Conservation (phyloP, 2,113 vertebrate species). For the Argyrosomus japonicus region DNA sequence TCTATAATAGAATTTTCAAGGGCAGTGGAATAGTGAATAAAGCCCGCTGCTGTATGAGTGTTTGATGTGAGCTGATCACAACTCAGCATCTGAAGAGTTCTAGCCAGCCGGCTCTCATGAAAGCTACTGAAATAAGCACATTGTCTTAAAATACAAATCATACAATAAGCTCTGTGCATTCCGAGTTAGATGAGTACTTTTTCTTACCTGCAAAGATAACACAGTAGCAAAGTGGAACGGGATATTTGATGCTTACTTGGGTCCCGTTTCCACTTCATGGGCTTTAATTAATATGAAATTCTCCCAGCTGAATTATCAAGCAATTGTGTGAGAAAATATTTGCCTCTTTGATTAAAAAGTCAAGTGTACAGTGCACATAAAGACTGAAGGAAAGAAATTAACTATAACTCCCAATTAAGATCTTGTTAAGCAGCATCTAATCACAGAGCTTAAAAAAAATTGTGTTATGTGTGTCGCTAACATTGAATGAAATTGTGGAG, state of each 20-base stretch:
- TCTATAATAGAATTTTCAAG: conserved; percentile 77
- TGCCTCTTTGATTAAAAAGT: not conserved
- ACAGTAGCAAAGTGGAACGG: not conserved
- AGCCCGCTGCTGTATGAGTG: conserved; percentile 46
- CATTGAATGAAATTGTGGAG: not conserved
- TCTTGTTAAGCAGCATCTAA: not conserved
- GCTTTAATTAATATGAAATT: conserved; percentile 2
- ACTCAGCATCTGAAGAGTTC: conserved; percentile 44
- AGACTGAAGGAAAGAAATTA: not conserved
- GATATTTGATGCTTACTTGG: not conserved
- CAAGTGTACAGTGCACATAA: not conserved
- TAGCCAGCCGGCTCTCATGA: conserved; percentile 26
- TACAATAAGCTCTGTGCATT: not conserved
- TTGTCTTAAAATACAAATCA: conserved; percentile 55
- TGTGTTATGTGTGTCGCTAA: not conserved
- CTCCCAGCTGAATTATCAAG: not conserved
- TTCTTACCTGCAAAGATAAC: conserved; percentile 18
- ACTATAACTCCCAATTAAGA: not conserved
- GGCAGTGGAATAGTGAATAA: conserved; percentile 66
- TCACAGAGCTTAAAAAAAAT: not conserved
- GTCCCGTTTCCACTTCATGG: not conserved
- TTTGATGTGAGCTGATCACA: conserved; percentile 72
- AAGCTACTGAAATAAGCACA: conserved; percentile 34
- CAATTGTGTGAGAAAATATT: not conserved
- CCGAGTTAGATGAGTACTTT: not conserved